phyloP scores from a whole-genome alignment of 2,113 vertebrate species.

The Thymallus thymallus region DNA sequence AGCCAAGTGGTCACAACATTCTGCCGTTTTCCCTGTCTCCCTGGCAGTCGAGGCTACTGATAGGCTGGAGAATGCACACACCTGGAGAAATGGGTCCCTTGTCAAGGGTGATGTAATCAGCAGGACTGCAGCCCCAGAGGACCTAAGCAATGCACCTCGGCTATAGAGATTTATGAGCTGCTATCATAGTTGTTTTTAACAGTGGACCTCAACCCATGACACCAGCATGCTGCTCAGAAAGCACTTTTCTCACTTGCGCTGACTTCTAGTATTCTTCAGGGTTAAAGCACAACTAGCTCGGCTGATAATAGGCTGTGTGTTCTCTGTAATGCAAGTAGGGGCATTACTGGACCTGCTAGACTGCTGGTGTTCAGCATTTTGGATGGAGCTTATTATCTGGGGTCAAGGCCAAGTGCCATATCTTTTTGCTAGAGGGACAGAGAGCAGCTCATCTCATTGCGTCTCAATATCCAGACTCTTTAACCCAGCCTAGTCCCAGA shows the following conservation, averaged over 20 bases:
- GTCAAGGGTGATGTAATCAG: too few relatives aligned
- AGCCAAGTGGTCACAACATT: too few relatives aligned
- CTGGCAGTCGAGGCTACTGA: too few relatives aligned
- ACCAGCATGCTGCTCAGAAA: constrained; percentile 39
- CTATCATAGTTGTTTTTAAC: constrained; percentile 43
- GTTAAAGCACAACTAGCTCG: constrained; percentile 32
- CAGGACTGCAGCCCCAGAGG: too few relatives aligned
- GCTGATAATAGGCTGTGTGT: constrained; percentile 35
- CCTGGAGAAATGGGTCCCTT: too few relatives aligned
- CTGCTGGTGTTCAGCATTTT: constrained; percentile 26
- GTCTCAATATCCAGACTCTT: too few relatives aligned
- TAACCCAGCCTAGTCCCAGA: too few relatives aligned
- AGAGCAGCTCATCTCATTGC: too few relatives aligned
- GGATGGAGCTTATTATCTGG: constrained; percentile 15
- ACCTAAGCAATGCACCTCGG: neutral
- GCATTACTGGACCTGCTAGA: constrained; percentile 18
- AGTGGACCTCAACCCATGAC: constrained; percentile 29
- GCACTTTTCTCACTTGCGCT: constrained; percentile 46
- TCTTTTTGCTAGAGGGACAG: too few relatives aligned
- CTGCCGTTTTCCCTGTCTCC: too few relatives aligned
- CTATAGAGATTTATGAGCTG: constrained; percentile 22
- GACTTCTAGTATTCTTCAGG: constrained; percentile 36
- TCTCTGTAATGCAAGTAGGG: constrained; percentile 22
- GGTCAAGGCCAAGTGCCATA: neutral
- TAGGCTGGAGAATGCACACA: too few relatives aligned